Evolutionary conservation across 2,797 vertebrate genomes (phyloP).

Genomic region (Arnoldichthys spilopterus): DNA sequence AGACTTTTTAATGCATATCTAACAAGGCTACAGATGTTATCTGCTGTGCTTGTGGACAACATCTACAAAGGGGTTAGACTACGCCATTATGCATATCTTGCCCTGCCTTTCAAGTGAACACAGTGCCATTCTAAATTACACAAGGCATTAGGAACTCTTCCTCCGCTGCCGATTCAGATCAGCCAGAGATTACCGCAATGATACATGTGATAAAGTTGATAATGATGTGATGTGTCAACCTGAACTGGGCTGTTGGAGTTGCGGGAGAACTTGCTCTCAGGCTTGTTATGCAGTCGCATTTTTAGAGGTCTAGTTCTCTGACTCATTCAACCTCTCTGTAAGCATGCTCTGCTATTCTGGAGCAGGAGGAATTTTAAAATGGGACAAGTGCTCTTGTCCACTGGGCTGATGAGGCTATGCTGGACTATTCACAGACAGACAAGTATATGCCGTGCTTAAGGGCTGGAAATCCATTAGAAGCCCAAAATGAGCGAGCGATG

Average conservation of each 20-base stretch:
- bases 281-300: constrained; percentile 6
- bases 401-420: background rate
- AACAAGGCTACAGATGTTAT: constrained; percentile 53
- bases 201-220: constrained; percentile 17
- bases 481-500: constrained; percentile 6
- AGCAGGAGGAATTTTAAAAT: constrained; percentile 40
- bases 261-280: constrained; percentile 18
- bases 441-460: constrained; percentile 3
- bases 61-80: background rate
- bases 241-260: background rate
- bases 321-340: constrained; percentile 30
- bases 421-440: constrained; percentile 10
- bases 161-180: constrained; percentile 7
- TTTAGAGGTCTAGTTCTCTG: constrained; percentile 29
- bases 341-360: constrained; percentile 34
- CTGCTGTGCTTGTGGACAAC: constrained; percentile 15
- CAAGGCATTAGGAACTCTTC: background rate
- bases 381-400: constrained; percentile 33
- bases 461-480: constrained; percentile 20
- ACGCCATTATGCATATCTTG: background rate
- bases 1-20: constrained; percentile 58
- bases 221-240: constrained; percentile 9
- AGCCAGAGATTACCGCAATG: constrained; percentile 15
- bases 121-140: background rate
- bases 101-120: background rate